Conservation (phyloP, 2,113 vertebrate species). For the Hepsetus odoe region DNA sequence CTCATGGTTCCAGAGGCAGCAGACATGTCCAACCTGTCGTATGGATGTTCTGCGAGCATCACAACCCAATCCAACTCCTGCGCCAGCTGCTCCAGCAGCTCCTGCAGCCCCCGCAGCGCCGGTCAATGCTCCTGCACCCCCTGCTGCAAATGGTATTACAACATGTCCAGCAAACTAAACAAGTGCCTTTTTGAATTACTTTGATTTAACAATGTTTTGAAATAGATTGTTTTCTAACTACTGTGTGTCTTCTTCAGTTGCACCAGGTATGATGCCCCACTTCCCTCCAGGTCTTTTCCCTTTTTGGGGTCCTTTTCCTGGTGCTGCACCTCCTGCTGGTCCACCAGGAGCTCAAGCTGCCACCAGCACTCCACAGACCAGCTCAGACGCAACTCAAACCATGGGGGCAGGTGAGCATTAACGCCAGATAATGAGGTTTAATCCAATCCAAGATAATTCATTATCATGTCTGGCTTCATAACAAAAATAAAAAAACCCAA, state of each 20-base stretch:
- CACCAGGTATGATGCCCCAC: slow-evolving; percentile 87
- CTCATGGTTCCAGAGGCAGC: slow-evolving; percentile 97
- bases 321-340: slow-evolving; percentile 73
- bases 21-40: slow-evolving; percentile 94
- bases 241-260: slow-evolving; percentile 68
- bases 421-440: background rate
- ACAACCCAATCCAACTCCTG: slow-evolving; percentile 78
- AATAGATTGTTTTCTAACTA: background rate
- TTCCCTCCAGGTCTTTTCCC: slow-evolving; percentile 93
- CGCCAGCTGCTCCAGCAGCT: slow-evolving; percentile 74
- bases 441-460: background rate
- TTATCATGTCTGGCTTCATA: background rate
- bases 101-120: slow-evolving; percentile 67
- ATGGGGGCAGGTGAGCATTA: slow-evolving; percentile 66
- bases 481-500: too few species aligned
- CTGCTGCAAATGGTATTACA: slow-evolving; percentile 83
- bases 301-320: slow-evolving; percentile 92
- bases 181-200: background rate
- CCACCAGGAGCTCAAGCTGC: slow-evolving; percentile 61
- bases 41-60: slow-evolving; percentile 92
- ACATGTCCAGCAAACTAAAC: background rate
- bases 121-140: slow-evolving; percentile 72
- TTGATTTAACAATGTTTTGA: background rate
- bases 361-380: slow-evolving; percentile 59
- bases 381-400: slow-evolving; percentile 61